Evolutionary conservation across 2,888 invertebrate genomes (phyloP).

Genomic region (Lasioglossum malachurum): DNA sequence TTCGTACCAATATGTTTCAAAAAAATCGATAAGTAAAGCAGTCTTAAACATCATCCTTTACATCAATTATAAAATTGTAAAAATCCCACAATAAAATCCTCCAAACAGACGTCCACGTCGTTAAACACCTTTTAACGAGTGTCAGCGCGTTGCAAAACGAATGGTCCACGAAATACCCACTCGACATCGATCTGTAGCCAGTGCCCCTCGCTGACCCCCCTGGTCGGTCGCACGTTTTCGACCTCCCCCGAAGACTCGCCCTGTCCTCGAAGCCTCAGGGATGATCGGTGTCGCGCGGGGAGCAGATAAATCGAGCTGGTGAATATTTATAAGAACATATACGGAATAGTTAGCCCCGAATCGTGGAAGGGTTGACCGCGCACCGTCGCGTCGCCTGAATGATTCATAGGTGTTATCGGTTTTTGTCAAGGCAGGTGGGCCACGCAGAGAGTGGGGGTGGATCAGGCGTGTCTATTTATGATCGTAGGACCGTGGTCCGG

Average conservation of each 20-base stretch:
- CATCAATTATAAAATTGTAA: too few species aligned
- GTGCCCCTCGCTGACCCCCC: too few species aligned
- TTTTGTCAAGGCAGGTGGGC: conserved; percentile 27
- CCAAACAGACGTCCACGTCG: neutral
- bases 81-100: neutral
- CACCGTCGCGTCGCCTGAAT: conserved; percentile 25
- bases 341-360: conserved; percentile 32
- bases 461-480: conserved; percentile 34
- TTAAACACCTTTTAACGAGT: neutral
- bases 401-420: conserved; percentile 42
- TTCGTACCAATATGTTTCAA: too few species aligned
- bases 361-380: conserved; percentile 23
- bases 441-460: neutral
- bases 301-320: conserved; percentile 27
- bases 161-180: neutral
- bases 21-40: too few species aligned
- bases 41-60: too few species aligned
- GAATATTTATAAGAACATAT: conserved; percentile 48
- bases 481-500: conserved; percentile 2
- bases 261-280: neutral
- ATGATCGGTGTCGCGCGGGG: conserved; percentile 28
- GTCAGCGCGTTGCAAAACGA: neutral
- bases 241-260: neutral
- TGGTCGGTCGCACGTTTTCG: neutral
- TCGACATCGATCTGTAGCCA: neutral